These are phyloP conservation scores for Macrotrachela quadricornifera DNA, from an alignment of 1,140 invertebrate species.

Conservation along the genomic window DNA sequence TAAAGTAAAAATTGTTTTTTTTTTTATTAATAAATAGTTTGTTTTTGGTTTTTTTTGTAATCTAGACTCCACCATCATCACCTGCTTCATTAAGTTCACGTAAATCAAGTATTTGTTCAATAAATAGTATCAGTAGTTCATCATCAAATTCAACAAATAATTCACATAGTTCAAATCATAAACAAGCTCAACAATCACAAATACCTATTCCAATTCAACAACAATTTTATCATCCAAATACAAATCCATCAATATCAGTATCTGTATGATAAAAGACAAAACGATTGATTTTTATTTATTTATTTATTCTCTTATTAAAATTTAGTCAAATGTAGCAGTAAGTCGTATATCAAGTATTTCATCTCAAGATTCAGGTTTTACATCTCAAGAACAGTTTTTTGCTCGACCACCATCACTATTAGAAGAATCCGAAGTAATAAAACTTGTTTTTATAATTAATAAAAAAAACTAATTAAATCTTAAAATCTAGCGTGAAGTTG, in stretches of 20 bases:
- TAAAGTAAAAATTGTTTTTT: neutral
- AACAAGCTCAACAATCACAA: constrained; percentile 16
- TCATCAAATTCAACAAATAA: constrained; percentile 55
- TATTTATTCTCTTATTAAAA: constrained; percentile 10
- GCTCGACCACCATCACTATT: constrained; percentile 37
- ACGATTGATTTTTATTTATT: neutral
- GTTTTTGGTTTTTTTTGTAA: too few species aligned
- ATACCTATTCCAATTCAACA: neutral
- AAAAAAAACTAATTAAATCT: too few species aligned
- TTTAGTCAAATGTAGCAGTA: constrained; percentile 18
- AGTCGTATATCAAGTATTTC: constrained; percentile 54
- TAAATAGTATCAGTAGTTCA: constrained; percentile 70
- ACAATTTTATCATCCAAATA: neutral
- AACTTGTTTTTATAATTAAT: too few species aligned
- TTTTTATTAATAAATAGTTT: too few species aligned
- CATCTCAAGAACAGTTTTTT: constrained; percentile 63
- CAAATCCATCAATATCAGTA: neutral
- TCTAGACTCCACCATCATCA: constrained; percentile 25
- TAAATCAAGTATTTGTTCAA: constrained; percentile 79
- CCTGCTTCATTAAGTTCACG: constrained; percentile 36
- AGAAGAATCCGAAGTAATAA: too few species aligned
- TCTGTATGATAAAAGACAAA: too few species aligned
- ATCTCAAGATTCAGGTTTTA: constrained; percentile 73
- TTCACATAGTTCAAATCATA: constrained; percentile 50
- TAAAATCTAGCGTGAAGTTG: too few species aligned